Evolutionary conservation across 2,113 vertebrate species (phyloP), one percentile per base, ranked within the genome.

Genomic region (Cyprinodon tularosa): DNA sequence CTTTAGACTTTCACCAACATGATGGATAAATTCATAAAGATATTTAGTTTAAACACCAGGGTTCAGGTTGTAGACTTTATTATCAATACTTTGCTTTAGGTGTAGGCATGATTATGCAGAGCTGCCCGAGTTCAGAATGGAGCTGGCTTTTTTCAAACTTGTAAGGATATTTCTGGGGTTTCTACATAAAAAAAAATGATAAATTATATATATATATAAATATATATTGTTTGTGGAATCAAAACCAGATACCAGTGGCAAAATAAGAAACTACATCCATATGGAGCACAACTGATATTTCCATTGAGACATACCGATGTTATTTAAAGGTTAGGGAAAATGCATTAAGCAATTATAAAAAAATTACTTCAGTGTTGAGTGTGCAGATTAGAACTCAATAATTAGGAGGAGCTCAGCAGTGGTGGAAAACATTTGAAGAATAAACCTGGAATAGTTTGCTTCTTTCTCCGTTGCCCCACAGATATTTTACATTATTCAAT

Each of bases 401-500:
- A 93, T 93, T 91, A 93, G 90, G 73, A 82, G 86, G 69, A 84
- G 84, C 79, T 86, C 74, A 48, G 79, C 82, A 67, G 68, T 80
- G 84, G 82, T 87, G 85, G 84, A 90, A 94, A 93, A 88, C 85
- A 93, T 93, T 93, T 93, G 85, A 92, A 92, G 89, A 93, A 93
- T 91, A 93, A 93, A 94, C 93, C 91, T 93, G 84, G 88, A 93
- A 86, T 71, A 94, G 93, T 93, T 95, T 94, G 94, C 93, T 87
- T 91, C 90, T 94, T 92, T 89, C 75, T 67, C 89, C 87, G 92
- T 74, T 96, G 95, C 96, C 96, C 96, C 96, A 94, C 87, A 96
- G 94, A 95, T 95, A 96, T 97, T 96, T 95, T 96, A 96, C 95
- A 96, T 97, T 97, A 97, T 97, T 97, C 95, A 97, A 97, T 97